Evolutionary conservation across 1,140 invertebrate species (phyloP), one percentile per base, ranked within the genome.

Genomic region (Drosophila pseudoobscura): DNA sequence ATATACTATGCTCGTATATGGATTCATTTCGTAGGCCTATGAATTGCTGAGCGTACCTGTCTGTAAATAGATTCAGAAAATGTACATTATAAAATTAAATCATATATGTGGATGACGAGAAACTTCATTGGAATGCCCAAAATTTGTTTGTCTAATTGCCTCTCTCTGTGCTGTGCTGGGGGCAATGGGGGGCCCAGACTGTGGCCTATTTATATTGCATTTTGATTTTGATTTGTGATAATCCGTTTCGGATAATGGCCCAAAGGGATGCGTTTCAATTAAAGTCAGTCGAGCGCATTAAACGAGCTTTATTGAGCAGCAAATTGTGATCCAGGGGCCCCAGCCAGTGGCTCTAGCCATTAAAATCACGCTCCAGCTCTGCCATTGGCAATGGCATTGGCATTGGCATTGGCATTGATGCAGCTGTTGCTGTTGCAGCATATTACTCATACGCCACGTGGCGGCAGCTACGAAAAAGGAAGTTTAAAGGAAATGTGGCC

Each of bases 371-470:
- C 51, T 45, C 26, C 11, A 46, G 2, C 17, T 7, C 24, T 26
- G 24, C 5, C 24, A 26, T 4, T 5, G 24, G 4, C 24, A 24
- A 0, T 15, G 15, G 22, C 44, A 22, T 11, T 69, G 63, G 58
- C 57, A 46, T 22, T 78, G 63, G 35, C 73, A 64, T 61, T 78
- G 78, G 47, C 79, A 74, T 70, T 82, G 79, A 63, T 74, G 76
- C 69, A 61, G 58, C 76, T 83, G 65, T 64, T 73, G 50, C 75
- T 51, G 71, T 50, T 60, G 47, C 29, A 60, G 24, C 24, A 78
- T 63, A 75, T 83, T 78, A 75, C 64, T 66, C 80, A 83, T 46
- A 66, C 79, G 80, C 51, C 71, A 50, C 31, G 64, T 57, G 62
- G 53, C 26, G 39, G 13, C 44, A 4, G 17, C 15, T 49, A 29